Percentiles rank a stretch among this genome's conserved stretches.
Evolutionary conservation across 1,140 invertebrate species (phyloP).

Genomic region (Cydia splendana): DNA sequence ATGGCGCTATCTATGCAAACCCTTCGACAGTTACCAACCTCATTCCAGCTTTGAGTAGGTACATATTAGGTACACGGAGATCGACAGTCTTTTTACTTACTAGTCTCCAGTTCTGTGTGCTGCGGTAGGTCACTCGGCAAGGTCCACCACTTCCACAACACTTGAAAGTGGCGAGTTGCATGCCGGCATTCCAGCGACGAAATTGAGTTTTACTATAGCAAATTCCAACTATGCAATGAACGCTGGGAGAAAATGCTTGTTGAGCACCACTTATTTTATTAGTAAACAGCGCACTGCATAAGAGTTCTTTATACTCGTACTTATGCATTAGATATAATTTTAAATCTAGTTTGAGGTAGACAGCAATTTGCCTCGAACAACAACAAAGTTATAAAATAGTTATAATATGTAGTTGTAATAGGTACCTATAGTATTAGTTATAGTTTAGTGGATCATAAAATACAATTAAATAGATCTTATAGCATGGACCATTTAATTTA

Average conservation of each 20-base stretch:
- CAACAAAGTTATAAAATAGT: too few relatives aligned
- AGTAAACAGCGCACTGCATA: neutral
- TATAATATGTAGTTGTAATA: too few relatives aligned
- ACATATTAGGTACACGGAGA: too few relatives aligned
- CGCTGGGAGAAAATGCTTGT: neutral
- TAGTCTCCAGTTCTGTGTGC: neutral
- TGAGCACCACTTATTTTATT: neutral
- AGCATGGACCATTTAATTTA: too few relatives aligned
- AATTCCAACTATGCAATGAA: conserved; percentile 18
- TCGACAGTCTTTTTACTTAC: neutral
- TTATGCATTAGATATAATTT: neutral
- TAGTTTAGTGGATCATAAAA: too few relatives aligned
- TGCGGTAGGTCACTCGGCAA: conserved; percentile 44
- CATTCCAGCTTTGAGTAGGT: too few relatives aligned
- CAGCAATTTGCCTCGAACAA: too few relatives aligned
- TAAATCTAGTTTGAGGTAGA: neutral
- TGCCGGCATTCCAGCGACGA: conserved; percentile 39
- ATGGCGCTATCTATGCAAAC: too few relatives aligned
- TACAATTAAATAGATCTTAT: too few relatives aligned
- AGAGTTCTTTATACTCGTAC: too few relatives aligned
- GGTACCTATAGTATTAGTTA: too few relatives aligned
- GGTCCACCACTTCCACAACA: conserved; percentile 56
- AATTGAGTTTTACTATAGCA: conserved; percentile 36
- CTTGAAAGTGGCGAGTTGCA: conserved; percentile 55
- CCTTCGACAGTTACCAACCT: too few relatives aligned